Percentiles rank a stretch among this genome's conserved stretches.
Conservation (phyloP, 2,113 vertebrate species). For the Istiophorus platypterus region DNA sequence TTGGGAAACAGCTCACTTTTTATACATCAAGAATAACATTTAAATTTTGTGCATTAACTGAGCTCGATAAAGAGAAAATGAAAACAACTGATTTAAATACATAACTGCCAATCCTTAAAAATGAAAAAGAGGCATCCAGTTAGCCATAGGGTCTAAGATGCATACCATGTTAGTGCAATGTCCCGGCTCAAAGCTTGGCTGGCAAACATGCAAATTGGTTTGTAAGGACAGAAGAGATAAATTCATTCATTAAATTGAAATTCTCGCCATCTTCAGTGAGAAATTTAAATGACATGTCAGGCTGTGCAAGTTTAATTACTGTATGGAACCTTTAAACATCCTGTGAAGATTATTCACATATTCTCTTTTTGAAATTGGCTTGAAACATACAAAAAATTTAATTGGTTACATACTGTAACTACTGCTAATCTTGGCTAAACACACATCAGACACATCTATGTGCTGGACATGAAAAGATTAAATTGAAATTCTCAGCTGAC, state of each 20-base stretch:
- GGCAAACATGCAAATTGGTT: not conserved
- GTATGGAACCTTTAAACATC: not conserved
- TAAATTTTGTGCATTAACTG: not conserved
- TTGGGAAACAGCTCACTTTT: not conserved
- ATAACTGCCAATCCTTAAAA: not conserved
- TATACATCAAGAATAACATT: not conserved
- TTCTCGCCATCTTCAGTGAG: slow-evolving; percentile 4
- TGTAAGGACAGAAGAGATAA: not conserved
- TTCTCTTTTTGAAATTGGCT: not conserved
- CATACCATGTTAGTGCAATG: not conserved
- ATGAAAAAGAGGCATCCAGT: not conserved
- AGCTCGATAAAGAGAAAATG: not conserved
- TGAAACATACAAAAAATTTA: not conserved
- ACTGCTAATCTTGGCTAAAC: not conserved
- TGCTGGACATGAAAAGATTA: not conserved
- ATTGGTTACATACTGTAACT: not conserved
- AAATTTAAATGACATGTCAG: not conserved
- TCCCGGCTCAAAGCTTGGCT: not conserved
- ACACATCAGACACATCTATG: not conserved
- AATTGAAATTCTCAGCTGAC: not conserved
- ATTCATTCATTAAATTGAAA: slow-evolving; percentile 22
- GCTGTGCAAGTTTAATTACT: not conserved
- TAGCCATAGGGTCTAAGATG: not conserved
- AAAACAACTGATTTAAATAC: not conserved
- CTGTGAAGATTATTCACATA: not conserved